Conservation (phyloP, 2,113 vertebrate species). For the Ictalurus furcatus region DNA sequence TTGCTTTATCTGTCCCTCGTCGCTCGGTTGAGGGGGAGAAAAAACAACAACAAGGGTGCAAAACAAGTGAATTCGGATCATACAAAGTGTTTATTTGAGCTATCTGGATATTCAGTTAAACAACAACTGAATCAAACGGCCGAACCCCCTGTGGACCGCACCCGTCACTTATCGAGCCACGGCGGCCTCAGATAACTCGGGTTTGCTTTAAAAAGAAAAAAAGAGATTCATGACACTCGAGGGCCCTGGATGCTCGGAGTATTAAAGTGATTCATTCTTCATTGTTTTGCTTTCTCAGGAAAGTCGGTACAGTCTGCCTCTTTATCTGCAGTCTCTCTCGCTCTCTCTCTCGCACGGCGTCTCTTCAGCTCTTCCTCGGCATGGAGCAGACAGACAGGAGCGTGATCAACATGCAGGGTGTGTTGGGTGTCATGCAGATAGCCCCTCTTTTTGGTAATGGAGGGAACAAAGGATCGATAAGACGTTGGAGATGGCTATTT, state of each 20-base stretch:
- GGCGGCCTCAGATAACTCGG: conserved; percentile 72
- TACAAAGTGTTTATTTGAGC: conserved; percentile 67
- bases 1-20: conserved; percentile 66
- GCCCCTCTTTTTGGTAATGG: conserved; percentile 77
- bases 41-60: conserved; percentile 62
- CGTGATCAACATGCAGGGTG: conserved; percentile 83
- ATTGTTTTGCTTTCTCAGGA: conserved; percentile 76
- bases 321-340: conserved; percentile 62
- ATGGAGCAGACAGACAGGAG: conserved; percentile 62
- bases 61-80: conserved; percentile 71
- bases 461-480: conserved; percentile 80
- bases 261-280: conserved; percentile 77
- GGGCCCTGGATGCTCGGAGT: conserved; percentile 68
- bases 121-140: conserved; percentile 72
- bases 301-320: conserved; percentile 71
- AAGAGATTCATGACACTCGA: conserved; percentile 71
- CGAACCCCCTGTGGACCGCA: conserved; percentile 68
- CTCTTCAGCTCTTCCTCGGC: conserved; percentile 35
- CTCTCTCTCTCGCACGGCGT: background rate
- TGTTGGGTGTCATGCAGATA: conserved; percentile 83
- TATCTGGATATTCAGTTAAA: conserved; percentile 76
- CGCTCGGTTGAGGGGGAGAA: conserved; percentile 53
- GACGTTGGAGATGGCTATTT: conserved; percentile 73
- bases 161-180: conserved; percentile 74
- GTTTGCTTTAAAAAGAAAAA: conserved; percentile 68